phyloP scores from a whole-genome alignment of 2,113 vertebrate species.

The Paratilapia polleni region DNA sequence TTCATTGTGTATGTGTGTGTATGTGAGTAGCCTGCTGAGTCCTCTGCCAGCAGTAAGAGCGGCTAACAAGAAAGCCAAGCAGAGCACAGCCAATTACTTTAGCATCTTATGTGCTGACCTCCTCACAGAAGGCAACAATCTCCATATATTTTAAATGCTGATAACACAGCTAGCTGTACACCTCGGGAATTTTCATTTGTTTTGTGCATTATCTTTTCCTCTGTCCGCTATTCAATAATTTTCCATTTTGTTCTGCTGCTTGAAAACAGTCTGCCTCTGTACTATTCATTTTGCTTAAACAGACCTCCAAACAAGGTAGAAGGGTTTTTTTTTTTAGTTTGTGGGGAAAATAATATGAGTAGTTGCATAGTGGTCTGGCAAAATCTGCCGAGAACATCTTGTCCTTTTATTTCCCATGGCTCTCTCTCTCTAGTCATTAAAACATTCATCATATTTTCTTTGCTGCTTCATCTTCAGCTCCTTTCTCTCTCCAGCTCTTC shows the following conservation, averaged over 20 bases:
- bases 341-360: background rate
- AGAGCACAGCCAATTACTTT: constrained; percentile 47
- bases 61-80: constrained; percentile 43
- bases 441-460: background rate
- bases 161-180: background rate
- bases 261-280: background rate
- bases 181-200: background rate
- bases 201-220: background rate
- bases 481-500: constrained; percentile 2
- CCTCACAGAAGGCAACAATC: background rate
- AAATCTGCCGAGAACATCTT: background rate
- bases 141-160: background rate
- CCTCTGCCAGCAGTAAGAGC: constrained; percentile 50
- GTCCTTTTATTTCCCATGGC: background rate
- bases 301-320: background rate
- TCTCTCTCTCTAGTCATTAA: background rate
- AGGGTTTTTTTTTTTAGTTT: background rate
- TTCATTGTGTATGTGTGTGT: constrained; percentile 67
- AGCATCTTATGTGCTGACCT: constrained; percentile 61
- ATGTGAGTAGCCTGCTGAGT: constrained; percentile 68
- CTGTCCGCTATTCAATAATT: background rate
- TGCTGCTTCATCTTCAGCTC: background rate
- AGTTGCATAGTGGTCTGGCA: background rate
- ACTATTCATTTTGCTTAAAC: background rate
- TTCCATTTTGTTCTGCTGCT: background rate